phyloP scores from a whole-genome alignment of 2,797 vertebrate genomes.

The Enteromius radiatus region DNA sequence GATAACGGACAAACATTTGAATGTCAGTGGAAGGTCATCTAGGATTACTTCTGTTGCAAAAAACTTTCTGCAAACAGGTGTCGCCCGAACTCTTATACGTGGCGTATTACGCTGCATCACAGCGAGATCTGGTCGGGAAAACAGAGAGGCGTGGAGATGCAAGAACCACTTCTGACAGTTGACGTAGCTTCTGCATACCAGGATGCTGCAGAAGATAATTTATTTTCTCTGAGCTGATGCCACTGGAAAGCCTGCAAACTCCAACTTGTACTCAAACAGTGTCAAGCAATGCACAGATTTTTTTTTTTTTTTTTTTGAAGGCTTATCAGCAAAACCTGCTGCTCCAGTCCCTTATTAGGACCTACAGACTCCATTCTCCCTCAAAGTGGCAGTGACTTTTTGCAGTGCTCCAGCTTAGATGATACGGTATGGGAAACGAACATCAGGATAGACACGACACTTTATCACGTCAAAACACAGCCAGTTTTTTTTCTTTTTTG shows the following conservation, averaged over 20 bases:
- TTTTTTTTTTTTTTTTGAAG: not conserved
- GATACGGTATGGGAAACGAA: constrained; percentile 26
- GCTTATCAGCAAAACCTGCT: constrained; percentile 48
- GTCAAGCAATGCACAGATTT: constrained; percentile 12
- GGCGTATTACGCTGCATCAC: not conserved
- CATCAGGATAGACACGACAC: constrained; percentile 29
- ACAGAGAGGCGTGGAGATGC: not conserved
- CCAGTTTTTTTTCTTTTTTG: not conserved
- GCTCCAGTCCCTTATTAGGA: constrained; percentile 24
- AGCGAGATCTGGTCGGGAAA: not conserved
- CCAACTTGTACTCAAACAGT: constrained; percentile 14
- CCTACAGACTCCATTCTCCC: constrained; percentile 23
- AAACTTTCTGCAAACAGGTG: constrained; percentile 12
- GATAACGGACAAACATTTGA: constrained; percentile 24
- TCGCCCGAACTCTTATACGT: not conserved
- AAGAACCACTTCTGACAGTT: constrained; percentile 20
- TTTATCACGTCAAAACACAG: constrained; percentile 15
- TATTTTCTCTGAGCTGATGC: constrained; percentile 23
- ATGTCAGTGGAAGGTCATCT: constrained; percentile 14
- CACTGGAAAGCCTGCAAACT: constrained; percentile 41
- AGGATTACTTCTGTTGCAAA: not conserved
- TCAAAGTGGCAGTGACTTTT: constrained; percentile 23
- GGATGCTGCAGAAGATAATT: constrained; percentile 17
- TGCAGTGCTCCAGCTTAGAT: constrained; percentile 37
- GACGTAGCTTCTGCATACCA: constrained; percentile 2